A percentile compares a stretch with the other conserved stretches of the same genome.
Evolutionary conservation across 2,113 vertebrate species (phyloP).

Genomic region (Regulus satrapa): DNA sequence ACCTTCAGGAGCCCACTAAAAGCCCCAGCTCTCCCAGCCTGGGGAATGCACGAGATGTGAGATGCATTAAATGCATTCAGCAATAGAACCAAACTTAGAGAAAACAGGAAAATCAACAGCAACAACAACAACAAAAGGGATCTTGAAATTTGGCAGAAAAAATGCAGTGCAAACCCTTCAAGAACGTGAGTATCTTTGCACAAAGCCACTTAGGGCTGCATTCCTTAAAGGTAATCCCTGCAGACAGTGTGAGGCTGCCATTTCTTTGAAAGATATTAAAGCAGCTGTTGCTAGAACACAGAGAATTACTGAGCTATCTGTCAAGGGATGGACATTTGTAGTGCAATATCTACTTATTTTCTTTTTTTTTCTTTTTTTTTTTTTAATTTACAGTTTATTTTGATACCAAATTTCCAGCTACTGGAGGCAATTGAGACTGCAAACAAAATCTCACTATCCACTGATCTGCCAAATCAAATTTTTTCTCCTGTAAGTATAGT

Average conservation of each 20-base stretch:
- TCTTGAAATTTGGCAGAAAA: background rate
- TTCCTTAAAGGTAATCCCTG: slow-evolving; percentile 26
- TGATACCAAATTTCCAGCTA: background rate
- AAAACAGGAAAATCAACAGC: background rate
- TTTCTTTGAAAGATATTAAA: slow-evolving; percentile 33
- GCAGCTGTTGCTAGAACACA: slow-evolving; percentile 25
- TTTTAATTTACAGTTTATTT: slow-evolving; percentile 21
- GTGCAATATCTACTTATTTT: background rate
- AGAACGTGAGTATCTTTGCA: background rate
- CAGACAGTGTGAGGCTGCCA: slow-evolving; percentile 4
- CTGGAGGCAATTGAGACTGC: slow-evolving; percentile 33
- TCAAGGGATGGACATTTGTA: background rate
- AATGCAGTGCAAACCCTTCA: background rate
- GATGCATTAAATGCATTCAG: background rate
- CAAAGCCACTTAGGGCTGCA: background rate
- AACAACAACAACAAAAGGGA: background rate
- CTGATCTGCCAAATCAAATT: slow-evolving; percentile 45
- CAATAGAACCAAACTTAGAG: background rate
- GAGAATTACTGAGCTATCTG: background rate
- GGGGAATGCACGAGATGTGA: background rate
- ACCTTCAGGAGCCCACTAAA: background rate
- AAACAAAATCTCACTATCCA: slow-evolving; percentile 38
- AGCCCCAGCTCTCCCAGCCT: background rate
- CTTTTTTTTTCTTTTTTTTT: background rate
- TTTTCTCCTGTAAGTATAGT: background rate